A percentile compares a stretch with the other conserved stretches of the same genome.
These are phyloP conservation scores for Tribolium freemani DNA, from an alignment of 2,888 invertebrate genomes.

Conservation along the genomic window DNA sequence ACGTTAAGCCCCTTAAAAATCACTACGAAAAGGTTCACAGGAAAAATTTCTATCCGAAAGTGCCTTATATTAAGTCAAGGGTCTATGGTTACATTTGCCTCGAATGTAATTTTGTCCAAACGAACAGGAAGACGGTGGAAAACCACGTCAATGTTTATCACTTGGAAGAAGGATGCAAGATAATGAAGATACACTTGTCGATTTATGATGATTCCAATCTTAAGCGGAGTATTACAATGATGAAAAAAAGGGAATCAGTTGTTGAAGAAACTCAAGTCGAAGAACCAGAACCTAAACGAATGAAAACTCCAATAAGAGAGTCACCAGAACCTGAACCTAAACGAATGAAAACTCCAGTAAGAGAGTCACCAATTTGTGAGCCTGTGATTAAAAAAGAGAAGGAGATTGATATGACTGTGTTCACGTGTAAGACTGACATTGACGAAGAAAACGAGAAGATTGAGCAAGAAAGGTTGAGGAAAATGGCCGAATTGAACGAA, in stretches of 20 bases:
- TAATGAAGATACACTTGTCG: slow-evolving; percentile 63
- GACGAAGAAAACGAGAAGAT: slow-evolving; percentile 68
- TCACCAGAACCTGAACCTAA: slow-evolving; percentile 35
- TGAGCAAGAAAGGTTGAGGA: slow-evolving; percentile 68
- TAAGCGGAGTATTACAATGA: background rate
- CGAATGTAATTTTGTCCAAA: slow-evolving; percentile 81
- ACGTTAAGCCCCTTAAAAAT: slow-evolving; percentile 55
- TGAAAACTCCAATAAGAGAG: slow-evolving; percentile 4
- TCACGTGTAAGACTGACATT: slow-evolving; percentile 63
- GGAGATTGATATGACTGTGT: slow-evolving; percentile 57
- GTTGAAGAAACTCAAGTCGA: slow-evolving; percentile 1
- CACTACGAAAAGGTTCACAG: slow-evolving; percentile 56
- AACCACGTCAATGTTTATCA: slow-evolving; percentile 75
- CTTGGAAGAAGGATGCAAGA: slow-evolving; percentile 68
- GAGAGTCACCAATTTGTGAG: slow-evolving; percentile 26
- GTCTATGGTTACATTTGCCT: slow-evolving; percentile 74
- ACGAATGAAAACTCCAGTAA: slow-evolving; percentile 42
- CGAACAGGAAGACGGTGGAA: slow-evolving; percentile 73
- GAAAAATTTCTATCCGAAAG: slow-evolving; percentile 34
- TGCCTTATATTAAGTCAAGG: slow-evolving; percentile 32
- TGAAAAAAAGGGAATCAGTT: slow-evolving; percentile 4
- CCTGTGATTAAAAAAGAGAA: slow-evolving; percentile 40
- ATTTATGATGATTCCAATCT: slow-evolving; percentile 2
- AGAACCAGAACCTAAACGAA: slow-evolving; percentile 1
- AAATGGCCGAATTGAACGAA: slow-evolving; percentile 69